These are phyloP conservation scores for Saguinus midas DNA, from an alignment of 2,113 vertebrate genomes.

Conservation along the genomic window DNA sequence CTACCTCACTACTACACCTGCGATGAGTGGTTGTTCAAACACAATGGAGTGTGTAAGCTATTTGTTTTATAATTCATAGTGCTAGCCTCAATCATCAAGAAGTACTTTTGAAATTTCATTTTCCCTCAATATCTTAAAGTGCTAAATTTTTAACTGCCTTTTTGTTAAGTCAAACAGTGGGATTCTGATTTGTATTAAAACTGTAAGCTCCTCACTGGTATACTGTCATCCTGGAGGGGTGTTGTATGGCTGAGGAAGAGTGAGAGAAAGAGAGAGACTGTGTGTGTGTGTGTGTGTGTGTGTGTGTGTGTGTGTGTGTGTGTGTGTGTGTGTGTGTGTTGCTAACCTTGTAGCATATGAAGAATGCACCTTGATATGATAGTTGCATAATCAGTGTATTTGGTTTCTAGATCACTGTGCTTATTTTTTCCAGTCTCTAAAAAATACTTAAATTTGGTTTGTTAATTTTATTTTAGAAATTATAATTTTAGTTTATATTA, in stretches of 20 bases:
- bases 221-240: conserved; percentile 78
- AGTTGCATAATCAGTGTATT: conserved; percentile 70
- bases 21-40: conserved; percentile 87
- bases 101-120: conserved; percentile 71
- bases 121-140: conserved; percentile 71
- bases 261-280: background rate
- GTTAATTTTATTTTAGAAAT: conserved; percentile 58
- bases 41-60: conserved; percentile 71
- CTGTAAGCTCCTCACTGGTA: conserved; percentile 80
- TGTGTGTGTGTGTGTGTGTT: background rate
- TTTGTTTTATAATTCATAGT: background rate
- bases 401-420: conserved; percentile 70
- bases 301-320: background rate
- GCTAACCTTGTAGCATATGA: conserved; percentile 44
- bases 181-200: conserved; percentile 72
- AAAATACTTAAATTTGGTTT: conserved; percentile 62
- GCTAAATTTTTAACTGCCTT: conserved; percentile 81
- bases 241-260: conserved; percentile 49
- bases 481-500: conserved; percentile 60
- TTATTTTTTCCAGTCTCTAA: conserved; percentile 64
- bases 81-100: background rate
- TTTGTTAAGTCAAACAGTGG: conserved; percentile 78
- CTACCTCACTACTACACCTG: conserved; percentile 92
- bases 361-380: conserved; percentile 68
- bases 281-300: background rate